Percentiles rank a stretch among this genome's conserved stretches.
Evolutionary conservation across 2,113 vertebrate genomes (phyloP).

Genomic region (Glaucidium brasilianum): DNA sequence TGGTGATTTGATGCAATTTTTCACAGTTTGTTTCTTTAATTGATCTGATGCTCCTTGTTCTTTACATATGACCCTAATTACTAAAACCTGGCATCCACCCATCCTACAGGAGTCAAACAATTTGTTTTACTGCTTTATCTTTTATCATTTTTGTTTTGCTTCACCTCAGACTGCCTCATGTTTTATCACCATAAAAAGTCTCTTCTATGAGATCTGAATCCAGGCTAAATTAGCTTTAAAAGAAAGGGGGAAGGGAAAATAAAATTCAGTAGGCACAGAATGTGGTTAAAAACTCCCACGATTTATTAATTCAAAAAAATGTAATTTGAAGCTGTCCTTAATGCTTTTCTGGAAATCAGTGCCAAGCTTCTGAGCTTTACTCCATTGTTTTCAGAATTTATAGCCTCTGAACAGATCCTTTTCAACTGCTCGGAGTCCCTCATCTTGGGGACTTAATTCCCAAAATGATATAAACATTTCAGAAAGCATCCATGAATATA

Average conservation of each 20-base stretch:
- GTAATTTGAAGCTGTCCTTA: neutral
- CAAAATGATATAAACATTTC: slow-evolving; percentile 36
- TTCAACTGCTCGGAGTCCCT: neutral
- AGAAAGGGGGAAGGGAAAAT: neutral
- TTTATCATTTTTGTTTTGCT: neutral
- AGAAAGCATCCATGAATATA: slow-evolving; percentile 51
- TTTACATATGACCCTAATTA: slow-evolving; percentile 3
- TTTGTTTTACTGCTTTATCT: neutral
- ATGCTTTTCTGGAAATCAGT: neutral
- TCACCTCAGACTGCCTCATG: neutral
- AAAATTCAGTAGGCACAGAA: neutral
- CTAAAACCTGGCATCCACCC: slow-evolving; percentile 12
- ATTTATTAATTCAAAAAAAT: neutral
- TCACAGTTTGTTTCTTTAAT: slow-evolving; percentile 45
- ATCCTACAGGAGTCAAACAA: neutral
- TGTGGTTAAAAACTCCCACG: neutral
- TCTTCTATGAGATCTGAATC: neutral
- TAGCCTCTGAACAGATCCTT: neutral
- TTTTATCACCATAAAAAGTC: neutral
- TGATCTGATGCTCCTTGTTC: slow-evolving; percentile 34
- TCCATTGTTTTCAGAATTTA: neutral
- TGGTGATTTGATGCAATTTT: slow-evolving; percentile 9
- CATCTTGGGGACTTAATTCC: slow-evolving; percentile 53
- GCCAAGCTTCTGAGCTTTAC: neutral
- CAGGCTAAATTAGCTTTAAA: neutral